Evolutionary conservation across 2,797 vertebrate genomes (phyloP), one percentile per base, ranked within the genome.

Genomic region (Anabas testudineus): DNA sequence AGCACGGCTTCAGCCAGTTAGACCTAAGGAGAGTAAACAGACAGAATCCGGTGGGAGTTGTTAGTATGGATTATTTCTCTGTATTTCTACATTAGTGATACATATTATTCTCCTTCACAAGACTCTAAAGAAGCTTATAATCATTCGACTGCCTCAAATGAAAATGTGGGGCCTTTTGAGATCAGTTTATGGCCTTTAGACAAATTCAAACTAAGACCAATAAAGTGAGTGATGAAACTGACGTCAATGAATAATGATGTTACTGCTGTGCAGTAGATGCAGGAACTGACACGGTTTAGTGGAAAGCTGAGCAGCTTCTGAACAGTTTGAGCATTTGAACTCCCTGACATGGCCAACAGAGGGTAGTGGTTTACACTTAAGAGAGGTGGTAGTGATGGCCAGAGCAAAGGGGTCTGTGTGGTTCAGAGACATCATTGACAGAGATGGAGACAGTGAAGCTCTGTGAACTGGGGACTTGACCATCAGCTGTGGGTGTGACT

Each of bases 1-100:
- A 99, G 93, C 98, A 99, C 0, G 98, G 98, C 93, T 97, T 98
- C 91, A 99, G 93, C 98, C 98, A 99, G 94, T 97, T 96, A 80
- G 97, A 98, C 93, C 98, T 99, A 19, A 26, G 26, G 21, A 54
- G 18, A 72, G 16, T 3, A 22, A 22, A 75, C 34, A 72, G n/a
- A 68, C 55, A 57, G 12, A 36, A 48, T 10, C 8, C 47, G 3
- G 24, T 15, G 12, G 10, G 3, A 28, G 10, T 43, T 46, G 37
- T 37, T 10, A 46, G 24, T 43, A 45, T 64, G 4, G 14, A 14
- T 36, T 41, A 19, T 24, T 22, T n/a, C 15, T 22, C 28, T 56
- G 0, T 0, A 46, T 65, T 67, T 67, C 6, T 52, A 5, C 37
- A 8, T 32, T 8, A 32, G 7, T 32, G 10, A 32, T 32, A 10